Evolutionary conservation across 2,113 vertebrate genomes (phyloP), one percentile per base, ranked within the genome.

Genomic region (Plectropomus leopardus): DNA sequence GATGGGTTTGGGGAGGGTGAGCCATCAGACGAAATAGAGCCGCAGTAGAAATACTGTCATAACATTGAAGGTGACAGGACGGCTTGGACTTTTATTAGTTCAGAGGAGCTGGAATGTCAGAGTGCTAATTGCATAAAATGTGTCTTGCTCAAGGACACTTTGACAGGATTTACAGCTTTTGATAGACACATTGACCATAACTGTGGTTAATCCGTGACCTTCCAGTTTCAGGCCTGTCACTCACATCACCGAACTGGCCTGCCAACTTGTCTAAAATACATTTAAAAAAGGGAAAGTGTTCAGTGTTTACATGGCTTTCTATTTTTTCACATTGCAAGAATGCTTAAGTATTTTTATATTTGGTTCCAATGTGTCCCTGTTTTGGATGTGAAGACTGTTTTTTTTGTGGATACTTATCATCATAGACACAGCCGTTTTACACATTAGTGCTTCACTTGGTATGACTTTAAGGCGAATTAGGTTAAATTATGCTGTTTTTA

Each of bases 91-190:
- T 61, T 48, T 53, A 68, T 63, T 44, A 59, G 50, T 58, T 63
- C 61, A 53, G 30, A 51, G 17, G 15, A 75, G 70, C 59, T 44
- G 34, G 17, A 55, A 48, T 57, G 80, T 80, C 61, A 69, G 17
- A 21, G 23, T 48, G 30, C 64, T 83, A 77, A 78, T 79, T 76
- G 70, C 60, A 19, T 48, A 13, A 65, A 81, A 61, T 28, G 19
- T 30, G 28, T 71, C 79, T 73, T 44, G 10, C 47, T 73, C 48
- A 70, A 32, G 36, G 55, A 77, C 63, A 42, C 54, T 74, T 69
- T 72, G 66, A 76, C 71, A 68, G 54, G 45, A 66, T 14, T 64
- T 42, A 44, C 44, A 26, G 72, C 51, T 50, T 21, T 26, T 67
- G 71, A 84, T 48, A 23, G 54, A 67, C 72, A 59, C 66, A n/a